Evolutionary conservation across 1,140 invertebrate genomes (phyloP).

Genomic region (Neoseiulus cucumeris): DNA sequence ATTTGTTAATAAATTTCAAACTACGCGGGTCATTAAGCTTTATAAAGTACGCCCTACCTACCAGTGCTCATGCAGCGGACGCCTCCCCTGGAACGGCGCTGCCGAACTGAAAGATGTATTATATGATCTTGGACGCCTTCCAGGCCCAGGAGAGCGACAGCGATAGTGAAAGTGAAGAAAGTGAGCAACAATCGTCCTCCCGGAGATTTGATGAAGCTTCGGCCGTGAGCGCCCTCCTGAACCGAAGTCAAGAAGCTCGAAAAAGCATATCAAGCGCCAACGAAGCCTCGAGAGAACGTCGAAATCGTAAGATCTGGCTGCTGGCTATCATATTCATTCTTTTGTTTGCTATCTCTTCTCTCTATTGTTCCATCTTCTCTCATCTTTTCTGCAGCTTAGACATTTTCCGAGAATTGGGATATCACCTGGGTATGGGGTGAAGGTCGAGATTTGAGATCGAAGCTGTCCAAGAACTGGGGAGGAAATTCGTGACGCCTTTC

Average conservation of each 20-base stretch:
- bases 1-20: too few species aligned
- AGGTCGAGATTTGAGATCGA: too few species aligned
- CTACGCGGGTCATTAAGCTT: too few species aligned
- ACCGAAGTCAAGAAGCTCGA: neutral
- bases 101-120: too few species aligned
- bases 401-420: too few species aligned
- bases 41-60: too few species aligned
- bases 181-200: neutral
- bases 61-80: too few species aligned
- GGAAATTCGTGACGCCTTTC: too few species aligned
- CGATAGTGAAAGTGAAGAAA: neutral
- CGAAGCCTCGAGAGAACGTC: neutral
- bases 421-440: too few species aligned
- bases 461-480: too few species aligned
- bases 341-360: neutral
- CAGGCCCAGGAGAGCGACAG: slow-evolving; percentile 6
- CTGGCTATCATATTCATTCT: neutral
- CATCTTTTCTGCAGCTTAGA: neutral
- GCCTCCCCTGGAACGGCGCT: too few species aligned
- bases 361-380: neutral
- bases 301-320: neutral
- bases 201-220: neutral
- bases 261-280: neutral
- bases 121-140: neutral
- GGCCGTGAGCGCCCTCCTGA: neutral